Conservation (phyloP, 1,140 invertebrate genomes). For the silkworm (Bombyx mori) region DNA sequence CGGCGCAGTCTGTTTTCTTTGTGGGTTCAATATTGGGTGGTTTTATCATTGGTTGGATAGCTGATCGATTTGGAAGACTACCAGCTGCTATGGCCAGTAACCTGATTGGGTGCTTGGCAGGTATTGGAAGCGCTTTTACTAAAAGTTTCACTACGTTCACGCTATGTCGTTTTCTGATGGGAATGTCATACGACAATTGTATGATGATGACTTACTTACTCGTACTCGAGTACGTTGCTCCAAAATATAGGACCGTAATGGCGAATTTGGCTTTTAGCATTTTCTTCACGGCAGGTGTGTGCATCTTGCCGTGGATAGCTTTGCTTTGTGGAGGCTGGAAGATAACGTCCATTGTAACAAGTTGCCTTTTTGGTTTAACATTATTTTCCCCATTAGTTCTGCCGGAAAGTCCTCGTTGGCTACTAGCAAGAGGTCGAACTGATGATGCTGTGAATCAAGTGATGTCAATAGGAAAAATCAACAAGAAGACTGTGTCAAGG, state of each 20-base stretch:
- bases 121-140: conserved; percentile 75
- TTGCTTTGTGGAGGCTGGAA: conserved; percentile 79
- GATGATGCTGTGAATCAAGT: conserved; percentile 77
- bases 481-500: conserved; percentile 39
- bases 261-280: conserved; percentile 75
- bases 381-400: conserved; percentile 71
- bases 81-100: conserved; percentile 76
- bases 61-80: conserved; percentile 77
- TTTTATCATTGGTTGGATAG: conserved; percentile 77
- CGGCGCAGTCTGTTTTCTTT: conserved; percentile 78
- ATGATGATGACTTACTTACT: conserved; percentile 78
- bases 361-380: conserved; percentile 51
- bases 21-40: conserved; percentile 79
- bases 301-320: conserved; percentile 75
- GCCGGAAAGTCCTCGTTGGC: conserved; percentile 83
- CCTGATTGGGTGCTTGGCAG: conserved; percentile 74
- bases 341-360: conserved; percentile 74
- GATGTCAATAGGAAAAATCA: conserved; percentile 39
- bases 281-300: conserved; percentile 75
- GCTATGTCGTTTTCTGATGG: conserved; percentile 75
- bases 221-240: conserved; percentile 77
- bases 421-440: conserved; percentile 75
- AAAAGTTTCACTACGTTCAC: conserved; percentile 73
- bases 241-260: conserved; percentile 72
- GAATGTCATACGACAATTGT: conserved; percentile 84